Conservation (phyloP, 2,797 vertebrate genomes). For the Malurus leucopterus region DNA sequence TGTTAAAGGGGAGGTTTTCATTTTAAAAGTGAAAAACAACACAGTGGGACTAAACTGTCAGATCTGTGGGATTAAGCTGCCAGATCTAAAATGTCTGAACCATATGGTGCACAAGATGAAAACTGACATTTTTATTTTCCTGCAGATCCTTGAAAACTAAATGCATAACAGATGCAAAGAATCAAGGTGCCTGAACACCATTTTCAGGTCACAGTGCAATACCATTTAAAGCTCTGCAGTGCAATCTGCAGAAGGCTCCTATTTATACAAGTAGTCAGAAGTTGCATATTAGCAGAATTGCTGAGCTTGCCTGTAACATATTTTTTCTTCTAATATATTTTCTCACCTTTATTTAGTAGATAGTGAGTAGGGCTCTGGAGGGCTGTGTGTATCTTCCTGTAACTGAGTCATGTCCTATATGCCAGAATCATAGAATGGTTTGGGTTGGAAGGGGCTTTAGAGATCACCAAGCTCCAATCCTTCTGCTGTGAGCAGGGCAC, state of each 20-base stretch:
- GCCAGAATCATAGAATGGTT: neutral
- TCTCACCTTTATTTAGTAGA: neutral
- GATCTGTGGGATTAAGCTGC: neutral
- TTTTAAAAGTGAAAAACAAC: neutral
- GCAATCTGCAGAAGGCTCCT: neutral
- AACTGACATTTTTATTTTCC: constrained; percentile 42
- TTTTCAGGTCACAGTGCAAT: neutral
- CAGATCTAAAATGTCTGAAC: neutral
- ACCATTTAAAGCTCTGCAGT: neutral
- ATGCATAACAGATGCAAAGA: constrained; percentile 14
- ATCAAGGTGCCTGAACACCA: neutral
- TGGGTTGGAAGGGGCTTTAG: neutral
- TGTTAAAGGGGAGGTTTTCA: neutral
- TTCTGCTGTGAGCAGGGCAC: neutral
- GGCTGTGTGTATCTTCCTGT: neutral
- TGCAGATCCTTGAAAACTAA: neutral
- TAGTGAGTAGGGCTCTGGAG: neutral
- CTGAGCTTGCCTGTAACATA: neutral
- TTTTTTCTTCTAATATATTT: neutral
- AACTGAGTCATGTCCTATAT: neutral
- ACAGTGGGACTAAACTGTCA: neutral
- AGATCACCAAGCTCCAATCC: accelerated
- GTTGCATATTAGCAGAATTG: neutral
- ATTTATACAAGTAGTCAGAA: neutral
- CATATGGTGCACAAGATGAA: constrained; percentile 12